Evolutionary conservation across 2,888 invertebrate genomes (phyloP), one percentile per base, ranked within the genome.

Genomic region (Aphodius sticticus): DNA sequence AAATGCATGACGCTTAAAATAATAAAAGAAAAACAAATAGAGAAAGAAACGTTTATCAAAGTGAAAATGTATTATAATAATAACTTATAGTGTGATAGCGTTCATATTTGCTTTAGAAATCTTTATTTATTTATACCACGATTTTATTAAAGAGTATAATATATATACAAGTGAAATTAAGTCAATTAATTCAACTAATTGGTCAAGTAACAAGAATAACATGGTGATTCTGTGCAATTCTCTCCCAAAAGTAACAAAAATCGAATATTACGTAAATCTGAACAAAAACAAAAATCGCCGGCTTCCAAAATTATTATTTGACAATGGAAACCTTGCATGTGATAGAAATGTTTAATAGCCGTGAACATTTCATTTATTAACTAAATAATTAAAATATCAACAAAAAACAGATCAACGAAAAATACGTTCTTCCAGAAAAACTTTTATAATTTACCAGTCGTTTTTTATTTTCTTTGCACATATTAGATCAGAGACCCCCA

Each of bases 361-460:
- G 79, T 77, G 75, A 53, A 79, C 77, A 81, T 81, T 81, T 81
- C 81, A 35, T 80, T 71, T 81, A 81, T 76, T 76, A 81, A n/a
- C 38, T 37, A 38, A 38, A 16, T 53, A 38, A 26, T 69, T 76
- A 37, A 78, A 78, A 69, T 71, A 78, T 6, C 72, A 78, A 37
- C 37, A 76, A 53, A 16, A 69, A 77, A 76, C 70, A 76, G 53
- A 75, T 36, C 16, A 78, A 78, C 16, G 38, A 76, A 14, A 69
- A 16, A 69, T 38, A 53, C 16, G 26, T 26, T 53, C 16, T 37
- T 36, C 74, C 35, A 74, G n/a, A 37, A 74, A 74, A 14, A 72
- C 70, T 16, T 70, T 70, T 70, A 16, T 72, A 7, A 36, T 35
- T 76, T 76, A 70, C 71, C 70, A 72, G 36, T 38, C 53, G 69